These are phyloP conservation scores for Rhinoraja longicauda DNA, from an alignment of 2,797 vertebrate genomes.

Conservation along the genomic window DNA sequence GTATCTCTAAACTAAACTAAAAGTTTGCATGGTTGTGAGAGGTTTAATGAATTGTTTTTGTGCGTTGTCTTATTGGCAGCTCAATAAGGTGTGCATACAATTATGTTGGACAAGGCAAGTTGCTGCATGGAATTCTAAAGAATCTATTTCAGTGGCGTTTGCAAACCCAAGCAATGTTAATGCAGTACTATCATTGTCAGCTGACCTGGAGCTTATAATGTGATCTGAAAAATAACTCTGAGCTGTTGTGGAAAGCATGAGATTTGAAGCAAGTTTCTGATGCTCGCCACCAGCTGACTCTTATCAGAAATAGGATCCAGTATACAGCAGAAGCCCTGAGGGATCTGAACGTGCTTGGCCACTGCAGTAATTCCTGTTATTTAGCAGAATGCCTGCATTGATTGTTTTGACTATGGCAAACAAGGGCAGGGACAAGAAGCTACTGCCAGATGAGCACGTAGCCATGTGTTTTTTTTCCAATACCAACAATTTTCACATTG, in stretches of 20 bases:
- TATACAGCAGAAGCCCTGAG: constrained; percentile 17
- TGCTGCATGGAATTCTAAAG: neutral
- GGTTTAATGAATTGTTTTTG: neutral
- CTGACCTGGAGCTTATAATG: neutral
- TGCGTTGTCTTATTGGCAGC: neutral
- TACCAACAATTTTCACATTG: constrained; percentile 28
- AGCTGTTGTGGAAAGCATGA: constrained; percentile 29
- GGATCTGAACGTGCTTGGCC: constrained; percentile 43
- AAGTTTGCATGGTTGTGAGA: neutral
- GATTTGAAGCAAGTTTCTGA: constrained; percentile 9
- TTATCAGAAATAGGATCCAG: constrained; percentile 42
- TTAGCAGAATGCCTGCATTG: constrained; percentile 41
- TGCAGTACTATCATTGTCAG: neutral
- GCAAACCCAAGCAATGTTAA: neutral
- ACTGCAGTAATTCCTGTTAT: constrained; percentile 46
- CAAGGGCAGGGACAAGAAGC: constrained; percentile 42
- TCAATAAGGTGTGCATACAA: neutral
- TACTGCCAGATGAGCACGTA: constrained; percentile 39
- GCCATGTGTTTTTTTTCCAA: constrained; percentile 34
- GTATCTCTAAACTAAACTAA: too few species aligned
- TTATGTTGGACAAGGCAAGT: neutral
- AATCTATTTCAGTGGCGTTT: neutral
- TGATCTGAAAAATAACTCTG: constrained; percentile 22
- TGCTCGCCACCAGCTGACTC: constrained; percentile 42
- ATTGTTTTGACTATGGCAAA: constrained; percentile 44